Percentiles rank a stretch among this genome's conserved stretches.
These are phyloP conservation scores for Sebastes flavidus DNA, from an alignment of 2,797 vertebrate species.

Conservation along the genomic window DNA sequence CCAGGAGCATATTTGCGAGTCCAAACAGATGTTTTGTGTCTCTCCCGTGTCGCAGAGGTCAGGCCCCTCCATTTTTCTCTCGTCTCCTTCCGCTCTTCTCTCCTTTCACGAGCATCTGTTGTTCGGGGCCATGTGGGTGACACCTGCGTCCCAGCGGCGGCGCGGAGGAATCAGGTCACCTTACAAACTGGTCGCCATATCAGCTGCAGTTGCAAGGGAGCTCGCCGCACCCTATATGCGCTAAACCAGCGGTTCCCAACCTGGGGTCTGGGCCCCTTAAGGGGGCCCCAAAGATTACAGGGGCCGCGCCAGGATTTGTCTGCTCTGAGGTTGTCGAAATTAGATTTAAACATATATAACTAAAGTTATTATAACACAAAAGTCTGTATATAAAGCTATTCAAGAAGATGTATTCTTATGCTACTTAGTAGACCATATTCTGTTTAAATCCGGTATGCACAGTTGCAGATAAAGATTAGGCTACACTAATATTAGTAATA, in stretches of 20 bases:
- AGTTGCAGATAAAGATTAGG: too few species aligned
- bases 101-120: slow-evolving; percentile 71
- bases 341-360: too few species aligned
- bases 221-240: slow-evolving; percentile 29
- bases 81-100: slow-evolving; percentile 44
- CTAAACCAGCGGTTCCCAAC: too few species aligned
- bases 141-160: slow-evolving; percentile 67
- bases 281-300: too few species aligned
- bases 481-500: too few species aligned
- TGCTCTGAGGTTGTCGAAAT: too few species aligned
- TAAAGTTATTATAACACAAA: too few species aligned
- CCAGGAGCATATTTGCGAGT: slow-evolving; percentile 60
- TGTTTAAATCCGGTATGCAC: accelerated
- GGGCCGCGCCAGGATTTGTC: too few species aligned
- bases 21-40: slow-evolving; percentile 74
- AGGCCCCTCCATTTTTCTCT: slow-evolving; percentile 41
- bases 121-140: slow-evolving; percentile 55
- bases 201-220: slow-evolving; percentile 49
- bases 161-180: slow-evolving; percentile 74
- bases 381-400: too few species aligned
- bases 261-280: too few species aligned
- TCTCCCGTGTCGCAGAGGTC: slow-evolving; percentile 52
- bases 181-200: slow-evolving; percentile 66
- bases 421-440: too few species aligned
- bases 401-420: too few species aligned